Conservation (phyloP, 2,888 invertebrate genomes). For the Endotricha flammealis region DNA sequence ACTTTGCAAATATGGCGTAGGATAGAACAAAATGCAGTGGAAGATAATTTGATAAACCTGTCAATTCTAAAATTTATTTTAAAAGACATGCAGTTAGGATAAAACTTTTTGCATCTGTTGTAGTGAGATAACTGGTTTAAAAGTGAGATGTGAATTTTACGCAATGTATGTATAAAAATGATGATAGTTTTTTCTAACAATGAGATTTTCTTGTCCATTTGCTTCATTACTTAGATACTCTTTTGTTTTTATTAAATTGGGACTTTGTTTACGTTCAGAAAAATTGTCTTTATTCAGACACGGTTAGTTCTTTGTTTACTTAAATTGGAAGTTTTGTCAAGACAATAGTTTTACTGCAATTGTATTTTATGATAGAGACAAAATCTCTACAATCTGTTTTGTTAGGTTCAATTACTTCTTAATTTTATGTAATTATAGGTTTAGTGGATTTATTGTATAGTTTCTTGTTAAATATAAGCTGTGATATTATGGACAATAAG, state of each 20-base stretch:
- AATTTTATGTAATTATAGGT: background rate
- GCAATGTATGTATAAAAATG: slow-evolving; percentile 62
- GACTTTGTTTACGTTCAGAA: slow-evolving; percentile 37
- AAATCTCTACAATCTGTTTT: background rate
- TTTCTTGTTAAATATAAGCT: background rate
- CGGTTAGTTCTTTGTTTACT: slow-evolving; percentile 18
- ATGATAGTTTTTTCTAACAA: slow-evolving; percentile 36
- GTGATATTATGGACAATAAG: slow-evolving; percentile 10
- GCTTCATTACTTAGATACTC: slow-evolving; percentile 33
- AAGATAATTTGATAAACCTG: slow-evolving; percentile 57
- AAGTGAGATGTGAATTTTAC: slow-evolving; percentile 68
- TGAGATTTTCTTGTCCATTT: slow-evolving; percentile 35
- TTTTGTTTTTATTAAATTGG: slow-evolving; percentile 40
- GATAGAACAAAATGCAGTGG: slow-evolving; percentile 66
- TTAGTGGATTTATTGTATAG: background rate
- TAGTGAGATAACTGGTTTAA: slow-evolving; percentile 41
- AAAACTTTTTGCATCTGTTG: slow-evolving; percentile 38
- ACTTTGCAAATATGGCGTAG: slow-evolving; percentile 70
- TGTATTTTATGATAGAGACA: slow-evolving; percentile 2
- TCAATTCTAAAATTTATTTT: slow-evolving; percentile 56
- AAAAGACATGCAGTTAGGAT: slow-evolving; percentile 55
- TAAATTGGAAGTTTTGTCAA: slow-evolving; percentile 43
- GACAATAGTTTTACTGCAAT: slow-evolving; percentile 28
- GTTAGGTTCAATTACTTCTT: background rate
- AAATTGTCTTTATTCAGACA: slow-evolving; percentile 20